Conservation (phyloP, 1,140 invertebrate genomes). For the Centruroides vittatus region DNA sequence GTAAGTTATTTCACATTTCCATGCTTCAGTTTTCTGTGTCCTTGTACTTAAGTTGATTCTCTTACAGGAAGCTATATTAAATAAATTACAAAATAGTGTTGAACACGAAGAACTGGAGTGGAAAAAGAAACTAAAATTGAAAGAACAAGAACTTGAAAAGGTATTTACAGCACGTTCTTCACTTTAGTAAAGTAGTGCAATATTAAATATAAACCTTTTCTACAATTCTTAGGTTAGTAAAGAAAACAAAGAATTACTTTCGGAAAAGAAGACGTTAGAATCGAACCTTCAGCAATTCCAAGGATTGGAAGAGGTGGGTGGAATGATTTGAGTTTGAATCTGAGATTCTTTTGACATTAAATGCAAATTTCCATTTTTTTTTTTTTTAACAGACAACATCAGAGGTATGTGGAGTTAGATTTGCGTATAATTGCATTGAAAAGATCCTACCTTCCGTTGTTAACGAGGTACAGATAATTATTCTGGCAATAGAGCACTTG, state of each 20-base stretch:
- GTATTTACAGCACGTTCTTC: conserved; percentile 23
- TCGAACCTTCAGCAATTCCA: conserved; percentile 9
- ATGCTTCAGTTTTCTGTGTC: background rate
- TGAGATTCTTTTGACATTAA: no score
- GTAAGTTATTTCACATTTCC: conserved; percentile 31
- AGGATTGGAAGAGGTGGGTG: no score
- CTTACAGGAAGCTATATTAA: conserved; percentile 47
- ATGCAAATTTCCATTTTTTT: background rate
- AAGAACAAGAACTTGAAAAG: conserved; percentile 43
- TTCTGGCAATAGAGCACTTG: no score
- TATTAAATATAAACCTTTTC: no score
- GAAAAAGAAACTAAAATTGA: conserved; percentile 41
- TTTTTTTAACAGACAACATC: background rate
- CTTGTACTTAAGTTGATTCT: background rate
- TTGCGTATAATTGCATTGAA: conserved; percentile 2
- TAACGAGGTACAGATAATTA: background rate
- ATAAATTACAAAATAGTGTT: conserved; percentile 49
- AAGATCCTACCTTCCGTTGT: background rate
- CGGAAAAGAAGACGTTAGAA: conserved; percentile 8
- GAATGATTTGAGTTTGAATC: no score
- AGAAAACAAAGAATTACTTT: conserved; percentile 1
- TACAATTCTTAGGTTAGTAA: background rate
- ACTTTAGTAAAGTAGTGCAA: no score
- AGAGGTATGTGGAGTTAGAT: conserved; percentile 3
- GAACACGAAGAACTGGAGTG: conserved; percentile 51